Base-by-base conservation (phyloP, 1,140 invertebrate genomes). In the Drosophila kikkawai region DNA sequence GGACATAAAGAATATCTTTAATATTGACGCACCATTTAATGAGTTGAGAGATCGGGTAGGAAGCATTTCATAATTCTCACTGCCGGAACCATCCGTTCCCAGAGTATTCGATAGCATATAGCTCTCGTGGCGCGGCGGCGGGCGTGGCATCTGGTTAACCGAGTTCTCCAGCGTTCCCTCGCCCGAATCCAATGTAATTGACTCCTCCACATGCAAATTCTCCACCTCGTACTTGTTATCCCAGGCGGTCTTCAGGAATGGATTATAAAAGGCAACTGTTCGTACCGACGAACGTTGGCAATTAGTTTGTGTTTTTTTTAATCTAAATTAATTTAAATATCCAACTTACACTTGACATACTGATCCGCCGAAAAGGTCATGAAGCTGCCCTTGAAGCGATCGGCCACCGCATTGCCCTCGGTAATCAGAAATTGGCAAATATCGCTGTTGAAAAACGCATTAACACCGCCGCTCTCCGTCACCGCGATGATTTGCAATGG, bases 241-340 rank as follows among this genome's bases (percentile, higher is more conserved):
- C 97, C 97, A 98, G 15, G 98, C 97, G 93, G 98, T 97, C 93
- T 98, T 98, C 93, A 99, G 98, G 94, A 99, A 99, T 56, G 97
- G 98, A 50, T 97, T 98, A 93, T 98, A 99, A 93, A 98, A 98
- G 44, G 97, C 97, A 88, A 97, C 97, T 98, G 93, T 47, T 19
- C 0, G 57, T 0, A n/a, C 9, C 74, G 7, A 44, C 32, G 5
- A 15, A 26, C 6, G n/a, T 15, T 32, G 12, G 8, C 1, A 17
- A 39, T 17, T 41, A 61, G 42, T 34, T 12, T 8, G 12, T 26
- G 17, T 39, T 8, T 22, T 36, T 3, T 59, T 17, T 15, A 6
- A 29, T 0, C 53, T 26, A 3, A 12, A 22, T 36, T n/a, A 22
- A 34, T 2, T 57, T 4, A 2, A 29, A 17, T 15, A 2, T 4